phyloP scores from a whole-genome alignment of 2,888 invertebrate genomes.

The Sinelater perroti region DNA sequence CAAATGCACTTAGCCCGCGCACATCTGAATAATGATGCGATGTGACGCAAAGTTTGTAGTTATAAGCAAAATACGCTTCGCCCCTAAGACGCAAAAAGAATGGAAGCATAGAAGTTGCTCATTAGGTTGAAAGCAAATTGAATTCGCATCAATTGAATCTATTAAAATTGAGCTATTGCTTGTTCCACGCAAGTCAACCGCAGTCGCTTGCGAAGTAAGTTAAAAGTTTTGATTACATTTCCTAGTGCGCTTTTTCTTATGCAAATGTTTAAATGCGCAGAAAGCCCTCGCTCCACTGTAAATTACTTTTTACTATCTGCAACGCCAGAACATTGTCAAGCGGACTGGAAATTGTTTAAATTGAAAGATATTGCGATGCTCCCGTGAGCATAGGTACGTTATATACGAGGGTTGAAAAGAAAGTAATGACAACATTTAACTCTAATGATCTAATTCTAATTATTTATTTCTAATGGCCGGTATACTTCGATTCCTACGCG shows the following conservation, averaged over 20 bases:
- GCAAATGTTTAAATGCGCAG: not conserved
- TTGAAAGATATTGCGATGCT: too few species aligned
- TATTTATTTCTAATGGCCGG: too few species aligned
- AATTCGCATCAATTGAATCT: constrained; percentile 7
- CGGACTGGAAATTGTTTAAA: too few species aligned
- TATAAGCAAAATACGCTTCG: constrained; percentile 13
- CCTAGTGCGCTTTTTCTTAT: not conserved
- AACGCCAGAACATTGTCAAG: too few species aligned
- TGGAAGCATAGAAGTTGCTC: constrained; percentile 4
- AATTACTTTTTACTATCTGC: too few species aligned
- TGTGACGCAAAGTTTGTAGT: constrained; percentile 11
- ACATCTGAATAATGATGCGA: constrained; percentile 9
- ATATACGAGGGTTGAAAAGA: too few species aligned
- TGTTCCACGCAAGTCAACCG: not conserved
- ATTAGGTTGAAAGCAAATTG: constrained; percentile 16
- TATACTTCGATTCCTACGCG: too few species aligned
- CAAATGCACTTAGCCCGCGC: constrained; percentile 6
- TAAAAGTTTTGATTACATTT: not conserved
- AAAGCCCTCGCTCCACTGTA: not conserved
- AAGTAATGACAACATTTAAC: too few species aligned
- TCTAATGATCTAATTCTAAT: too few species aligned
- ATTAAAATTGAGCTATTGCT: constrained; percentile 10
- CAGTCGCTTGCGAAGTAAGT: not conserved
- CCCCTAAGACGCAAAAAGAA: constrained; percentile 11
- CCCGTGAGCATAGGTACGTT: too few species aligned